Conservation (phyloP, 1,140 invertebrate species). For the Sycophaga agraensis region DNA sequence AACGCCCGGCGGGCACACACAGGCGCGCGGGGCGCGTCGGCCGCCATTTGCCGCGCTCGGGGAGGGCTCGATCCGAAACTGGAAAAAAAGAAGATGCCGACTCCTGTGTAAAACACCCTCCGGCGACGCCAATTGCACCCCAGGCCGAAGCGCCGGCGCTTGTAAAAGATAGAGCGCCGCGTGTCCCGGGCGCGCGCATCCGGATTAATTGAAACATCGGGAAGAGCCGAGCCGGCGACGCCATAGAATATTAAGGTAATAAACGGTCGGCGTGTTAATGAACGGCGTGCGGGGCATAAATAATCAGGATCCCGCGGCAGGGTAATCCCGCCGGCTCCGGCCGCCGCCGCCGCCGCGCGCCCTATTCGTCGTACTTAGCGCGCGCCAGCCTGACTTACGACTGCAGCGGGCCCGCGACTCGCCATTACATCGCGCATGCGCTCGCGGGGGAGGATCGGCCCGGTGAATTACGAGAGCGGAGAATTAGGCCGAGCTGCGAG, state of each 20-base stretch:
- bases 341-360: background rate
- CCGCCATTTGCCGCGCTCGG: no score
- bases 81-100: no score
- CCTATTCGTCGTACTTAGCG: constrained; percentile 22
- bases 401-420: background rate
- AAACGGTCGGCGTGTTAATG: background rate
- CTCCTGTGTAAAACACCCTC: no score
- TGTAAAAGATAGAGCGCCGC: no score
- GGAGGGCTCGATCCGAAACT: no score
- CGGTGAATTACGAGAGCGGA: constrained; percentile 25
- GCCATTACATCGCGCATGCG: background rate
- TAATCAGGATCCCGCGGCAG: background rate
- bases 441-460: no score
- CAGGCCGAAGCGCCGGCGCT: no score
- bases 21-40: no score
- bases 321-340: background rate
- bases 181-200: no score
- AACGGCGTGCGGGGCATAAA: constrained; percentile 6
- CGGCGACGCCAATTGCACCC: no score
- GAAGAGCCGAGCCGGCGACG: background rate
- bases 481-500: constrained; percentile 21
- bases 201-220: constrained; percentile 4
- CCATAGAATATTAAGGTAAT: constrained; percentile 21
- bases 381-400: constrained; percentile 13
- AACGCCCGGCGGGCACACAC: no score